These are phyloP conservation scores for Xenus cinereus DNA, from an alignment of 2,113 vertebrate genomes.

Conservation along the genomic window DNA sequence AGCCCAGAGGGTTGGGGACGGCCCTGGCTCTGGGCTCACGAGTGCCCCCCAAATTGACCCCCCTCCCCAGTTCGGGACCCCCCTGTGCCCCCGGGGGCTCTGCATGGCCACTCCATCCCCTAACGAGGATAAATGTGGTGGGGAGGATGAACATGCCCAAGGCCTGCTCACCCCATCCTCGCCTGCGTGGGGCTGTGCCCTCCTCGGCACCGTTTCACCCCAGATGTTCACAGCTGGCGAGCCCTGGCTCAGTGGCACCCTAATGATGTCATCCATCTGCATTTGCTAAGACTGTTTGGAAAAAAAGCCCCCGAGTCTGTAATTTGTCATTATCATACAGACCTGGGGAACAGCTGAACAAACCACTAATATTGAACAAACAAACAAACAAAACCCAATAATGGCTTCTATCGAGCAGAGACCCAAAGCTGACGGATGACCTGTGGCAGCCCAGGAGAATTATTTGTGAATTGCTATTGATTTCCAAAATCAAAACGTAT, in stretches of 20 bases:
- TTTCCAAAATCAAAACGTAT: conserved; percentile 30
- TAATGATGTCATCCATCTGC: neutral
- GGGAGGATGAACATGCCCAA: too few species aligned
- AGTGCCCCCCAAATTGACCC: neutral
- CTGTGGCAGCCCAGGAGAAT: neutral
- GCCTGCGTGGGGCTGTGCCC: fast-evolving
- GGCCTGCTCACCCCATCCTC: neutral
- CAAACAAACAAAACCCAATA: neutral
- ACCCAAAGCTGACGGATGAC: neutral
- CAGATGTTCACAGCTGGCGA: neutral
- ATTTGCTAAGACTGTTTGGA: neutral
- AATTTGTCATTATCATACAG: neutral
- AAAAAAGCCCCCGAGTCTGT: neutral
- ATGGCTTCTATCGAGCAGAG: neutral
- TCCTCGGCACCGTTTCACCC: neutral
- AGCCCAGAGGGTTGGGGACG: neutral
- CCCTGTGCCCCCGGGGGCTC: neutral
- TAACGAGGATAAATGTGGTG: fast-evolving
- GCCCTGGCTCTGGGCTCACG: neutral
- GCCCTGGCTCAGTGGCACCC: neutral
- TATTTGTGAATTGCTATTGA: conserved; percentile 10
- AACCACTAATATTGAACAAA: neutral
- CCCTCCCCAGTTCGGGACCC: neutral
- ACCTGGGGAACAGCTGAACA: neutral
- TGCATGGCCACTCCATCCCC: neutral